Base-by-base conservation (phyloP, 2,888 invertebrate species). In the Megaustenia siamemsis region DNA sequence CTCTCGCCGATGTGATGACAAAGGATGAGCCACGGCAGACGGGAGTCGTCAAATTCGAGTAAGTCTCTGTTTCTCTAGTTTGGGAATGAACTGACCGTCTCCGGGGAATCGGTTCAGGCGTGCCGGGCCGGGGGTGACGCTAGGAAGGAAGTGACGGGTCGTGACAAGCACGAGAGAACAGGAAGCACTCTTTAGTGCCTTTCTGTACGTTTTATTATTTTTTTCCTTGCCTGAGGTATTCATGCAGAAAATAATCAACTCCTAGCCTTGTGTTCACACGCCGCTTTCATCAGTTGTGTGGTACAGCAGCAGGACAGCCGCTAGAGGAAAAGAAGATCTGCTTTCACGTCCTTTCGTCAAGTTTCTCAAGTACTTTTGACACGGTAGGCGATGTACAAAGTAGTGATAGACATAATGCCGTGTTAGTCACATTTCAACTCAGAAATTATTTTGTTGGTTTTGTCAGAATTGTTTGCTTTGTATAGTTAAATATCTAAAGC, bases 1-100 rank as follows among this genome's bases (percentile, higher is more conserved):
- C 63, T 63, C 45, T 63, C 40, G 28, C 32, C 28, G 35, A 66
- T 66, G 18, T 66, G n/a, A 49, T 56, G 56, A 53, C 53, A 53
- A 76, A 53, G 35, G 53, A 76, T 76, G 76, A 76, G 35, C 35
- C 56, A 76, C 8, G 56, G 76, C 56, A 76, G 76, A 35, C 49
- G 24, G 38, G 32, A 56, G 18, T 76, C 76, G 38, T 76, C 56
- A 76, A 32, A 76, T 56, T 56, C 56, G 49, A 76, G 76, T 56
- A 76, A 76, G 76, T 56, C 56, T 75, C 32, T 68, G 53, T 76
- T 32, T 49, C 32, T 28, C n/a, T 32, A 53, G 1, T 43, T 56
- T 76, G 76, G 76, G 18, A 49, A 38, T 38, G 45, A 18, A 28
- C 45, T 76, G 56, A 76, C 56, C 56, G 0, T 56, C 4, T 76